A percentile compares a stretch with the other conserved stretches of the same genome.
These are phyloP conservation scores for Indri indri DNA, from an alignment of 2,113 vertebrate species.

Conservation along the genomic window DNA sequence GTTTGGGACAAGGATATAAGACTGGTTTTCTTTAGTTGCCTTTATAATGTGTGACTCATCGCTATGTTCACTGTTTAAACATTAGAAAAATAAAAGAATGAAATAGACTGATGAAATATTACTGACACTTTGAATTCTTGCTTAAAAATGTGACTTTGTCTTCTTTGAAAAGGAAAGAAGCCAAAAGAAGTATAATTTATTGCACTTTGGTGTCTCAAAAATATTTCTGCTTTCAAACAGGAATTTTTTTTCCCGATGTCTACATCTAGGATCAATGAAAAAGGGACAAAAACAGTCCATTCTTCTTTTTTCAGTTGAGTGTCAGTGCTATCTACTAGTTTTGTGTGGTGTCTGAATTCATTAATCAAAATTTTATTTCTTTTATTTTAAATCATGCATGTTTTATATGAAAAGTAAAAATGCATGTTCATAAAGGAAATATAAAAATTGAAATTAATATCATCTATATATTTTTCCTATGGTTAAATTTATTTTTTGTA, in stretches of 20 bases:
- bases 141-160: neutral
- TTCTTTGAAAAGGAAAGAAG: constrained; percentile 60
- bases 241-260: neutral
- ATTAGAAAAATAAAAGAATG: neutral
- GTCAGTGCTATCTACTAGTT: constrained; percentile 46
- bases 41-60: neutral
- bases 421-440: constrained; percentile 45
- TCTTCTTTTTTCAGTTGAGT: constrained; percentile 51
- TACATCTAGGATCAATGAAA: constrained; percentile 64
- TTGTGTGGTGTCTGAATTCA: constrained; percentile 48
- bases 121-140: neutral
- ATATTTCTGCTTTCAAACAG: constrained; percentile 71
- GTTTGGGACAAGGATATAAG: neutral
- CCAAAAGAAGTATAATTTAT: constrained; percentile 30
- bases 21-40: neutral
- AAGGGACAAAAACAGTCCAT: neutral
- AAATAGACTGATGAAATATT: neutral
- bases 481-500: constrained; percentile 12
- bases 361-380: constrained; percentile 25
- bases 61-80: neutral
- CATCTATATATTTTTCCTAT: neutral
- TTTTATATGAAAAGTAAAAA: constrained; percentile 54
- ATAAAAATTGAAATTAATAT: constrained; percentile 10
- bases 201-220: constrained; percentile 36
- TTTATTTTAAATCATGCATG: constrained; percentile 36